Percentiles rank a stretch among this genome's conserved stretches.
phyloP scores from a whole-genome alignment of 2,113 vertebrate species.

The Nipponia nippon region DNA sequence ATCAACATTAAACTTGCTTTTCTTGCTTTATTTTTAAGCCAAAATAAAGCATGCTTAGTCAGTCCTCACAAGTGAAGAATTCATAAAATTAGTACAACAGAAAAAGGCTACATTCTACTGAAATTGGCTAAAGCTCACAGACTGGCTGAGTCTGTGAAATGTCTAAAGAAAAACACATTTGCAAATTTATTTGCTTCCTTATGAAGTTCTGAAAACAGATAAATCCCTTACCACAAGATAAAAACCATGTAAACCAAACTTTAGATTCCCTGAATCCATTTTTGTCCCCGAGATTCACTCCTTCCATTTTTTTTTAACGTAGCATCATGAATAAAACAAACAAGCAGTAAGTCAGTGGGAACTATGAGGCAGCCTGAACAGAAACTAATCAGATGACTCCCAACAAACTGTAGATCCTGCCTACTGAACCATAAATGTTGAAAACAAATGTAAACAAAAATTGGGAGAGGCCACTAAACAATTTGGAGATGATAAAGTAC shows the following conservation, averaged over 20 bases:
- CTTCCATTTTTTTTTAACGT: not conserved
- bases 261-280: not conserved
- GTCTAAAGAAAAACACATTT: not conserved
- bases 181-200: not conserved
- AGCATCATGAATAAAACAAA: slow-evolving; percentile 5
- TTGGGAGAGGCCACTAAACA: slow-evolving; percentile 15
- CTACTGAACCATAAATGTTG: slow-evolving; percentile 23
- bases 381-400: not conserved
- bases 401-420: slow-evolving; percentile 37
- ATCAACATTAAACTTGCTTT: not conserved
- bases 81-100: not conserved
- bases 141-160: not conserved
- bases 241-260: not conserved
- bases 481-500: slow-evolving; percentile 37
- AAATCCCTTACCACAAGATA: not conserved
- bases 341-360: slow-evolving; percentile 2
- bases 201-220: not conserved
- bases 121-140: not conserved
- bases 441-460: slow-evolving; percentile 59
- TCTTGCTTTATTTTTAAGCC: not conserved
- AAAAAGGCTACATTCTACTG: not conserved
- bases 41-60: not conserved
- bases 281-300: not conserved
- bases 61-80: not conserved
- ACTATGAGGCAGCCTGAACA: not conserved